phyloP scores from a whole-genome alignment of 2,113 vertebrate genomes.

The Anguilla japonica region DNA sequence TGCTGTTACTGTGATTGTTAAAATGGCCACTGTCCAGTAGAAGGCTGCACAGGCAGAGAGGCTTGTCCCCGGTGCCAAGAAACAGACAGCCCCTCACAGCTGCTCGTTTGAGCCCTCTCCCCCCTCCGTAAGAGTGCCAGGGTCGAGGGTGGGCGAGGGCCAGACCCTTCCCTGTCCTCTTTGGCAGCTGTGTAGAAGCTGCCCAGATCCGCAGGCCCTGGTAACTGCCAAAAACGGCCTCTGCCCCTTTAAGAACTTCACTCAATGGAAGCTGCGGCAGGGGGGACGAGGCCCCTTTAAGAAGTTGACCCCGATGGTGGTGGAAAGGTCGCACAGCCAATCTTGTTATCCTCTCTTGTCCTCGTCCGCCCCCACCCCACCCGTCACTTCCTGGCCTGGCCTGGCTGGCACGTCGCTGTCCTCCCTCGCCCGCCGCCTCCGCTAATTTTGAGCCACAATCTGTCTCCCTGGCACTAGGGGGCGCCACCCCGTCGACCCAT shows the following conservation, averaged over 20 bases:
- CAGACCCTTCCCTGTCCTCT: background rate
- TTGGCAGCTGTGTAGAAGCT: slow-evolving; percentile 27
- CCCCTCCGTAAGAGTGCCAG: background rate
- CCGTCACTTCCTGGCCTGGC: slow-evolving; percentile 72
- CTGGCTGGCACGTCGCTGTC: slow-evolving; percentile 72
- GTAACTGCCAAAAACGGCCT: background rate
- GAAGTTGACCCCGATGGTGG: slow-evolving; percentile 26
- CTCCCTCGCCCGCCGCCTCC: slow-evolving; percentile 72
- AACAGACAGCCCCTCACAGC: background rate
- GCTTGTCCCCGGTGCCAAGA: background rate
- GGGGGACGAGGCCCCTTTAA: slow-evolving; percentile 18
- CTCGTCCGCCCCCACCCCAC: slow-evolving; percentile 39
- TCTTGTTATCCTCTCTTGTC: slow-evolving; percentile 26
- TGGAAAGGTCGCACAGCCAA: slow-evolving; percentile 43
- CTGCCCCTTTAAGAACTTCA: slow-evolving; percentile 23
- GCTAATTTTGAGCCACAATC: slow-evolving; percentile 81
- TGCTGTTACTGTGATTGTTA: background rate
- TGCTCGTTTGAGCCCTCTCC: background rate
- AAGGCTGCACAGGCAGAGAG: background rate
- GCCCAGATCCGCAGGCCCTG: background rate
- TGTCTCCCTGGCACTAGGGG: slow-evolving; percentile 78
- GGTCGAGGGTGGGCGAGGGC: background rate
- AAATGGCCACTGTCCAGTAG: background rate
- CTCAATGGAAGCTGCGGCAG: background rate
- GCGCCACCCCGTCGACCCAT: slow-evolving; percentile 76